Evolutionary conservation across 2,888 invertebrate genomes (phyloP), one percentile per base, ranked within the genome.

Genomic region (Leptura quadrifasciata): DNA sequence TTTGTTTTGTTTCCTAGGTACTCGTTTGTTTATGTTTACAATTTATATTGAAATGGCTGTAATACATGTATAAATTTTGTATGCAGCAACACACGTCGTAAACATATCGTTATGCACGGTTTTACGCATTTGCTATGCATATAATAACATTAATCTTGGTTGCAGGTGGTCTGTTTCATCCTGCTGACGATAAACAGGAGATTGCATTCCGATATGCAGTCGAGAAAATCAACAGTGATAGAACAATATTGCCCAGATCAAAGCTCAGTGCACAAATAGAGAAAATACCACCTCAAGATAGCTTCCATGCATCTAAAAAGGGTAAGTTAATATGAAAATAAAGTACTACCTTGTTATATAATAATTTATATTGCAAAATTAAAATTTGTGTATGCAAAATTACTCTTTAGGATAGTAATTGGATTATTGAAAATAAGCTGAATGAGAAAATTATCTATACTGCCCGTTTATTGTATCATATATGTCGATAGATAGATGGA

Each of bases 171-270:
- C 91, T 97, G 70, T 97, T 97, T 89, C 96, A 97, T 90, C 95
- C 95, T 15, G 93, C 94, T 76, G 96, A 96, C 88, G 94, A 95
- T 88, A 94, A 95, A 86, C 96, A 96, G 88, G 97, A 97, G 89
- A 93, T 96, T 75, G 97, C 97, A 57, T 98, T 98, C 89, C 94
- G 95, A 76, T 96, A 97, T 90, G 98, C 98, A 1, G 96, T 97
- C 72, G 96, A 97, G 86, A 93, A 95, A 87, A 96, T 97, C 86
- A 97, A 97, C 90, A 92, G 94, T 47, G 96, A 96, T 89, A 91
- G 95, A 79, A 92, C 94, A 70, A 94, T 97, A 84, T 90, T 97
- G 85, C 95, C 96, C 27, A 91, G 96, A 86, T 96, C 97, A n/a
- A 94, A 96, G 86, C 91, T 98, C 71, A 93, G 95, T 77, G 96